Percentiles rank a stretch among this genome's conserved stretches.
These are phyloP conservation scores for Fabriciana adippe DNA, from an alignment of 2,888 invertebrate species.

Conservation along the genomic window DNA sequence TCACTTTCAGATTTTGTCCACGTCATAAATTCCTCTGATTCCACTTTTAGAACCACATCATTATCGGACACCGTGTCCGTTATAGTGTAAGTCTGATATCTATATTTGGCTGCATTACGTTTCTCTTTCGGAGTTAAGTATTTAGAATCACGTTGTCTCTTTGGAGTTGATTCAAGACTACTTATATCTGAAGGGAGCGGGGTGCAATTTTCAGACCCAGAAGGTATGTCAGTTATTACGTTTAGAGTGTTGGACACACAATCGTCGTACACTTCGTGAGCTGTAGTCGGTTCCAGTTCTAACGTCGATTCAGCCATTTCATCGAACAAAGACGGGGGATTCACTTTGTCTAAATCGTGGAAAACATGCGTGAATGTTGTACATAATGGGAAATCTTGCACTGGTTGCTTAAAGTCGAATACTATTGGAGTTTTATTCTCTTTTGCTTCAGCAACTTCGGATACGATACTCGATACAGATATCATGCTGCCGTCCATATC, in stretches of 20 bases:
- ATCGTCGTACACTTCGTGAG: constrained; percentile 84
- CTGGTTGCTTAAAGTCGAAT: constrained; percentile 83
- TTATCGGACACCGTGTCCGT: constrained; percentile 75
- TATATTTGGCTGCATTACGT: constrained; percentile 87
- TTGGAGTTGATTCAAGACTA: constrained; percentile 90
- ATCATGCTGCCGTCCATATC: constrained; percentile 93
- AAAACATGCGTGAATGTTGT: constrained; percentile 68
- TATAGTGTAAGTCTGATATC: constrained; percentile 92
- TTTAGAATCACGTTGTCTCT: constrained; percentile 76
- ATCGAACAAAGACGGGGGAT: constrained; percentile 87
- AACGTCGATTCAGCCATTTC: constrained; percentile 85
- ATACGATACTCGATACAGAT: constrained; percentile 91
- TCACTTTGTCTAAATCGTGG: constrained; percentile 86
- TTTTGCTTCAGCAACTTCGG: constrained; percentile 86
- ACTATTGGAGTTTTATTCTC: constrained; percentile 69
- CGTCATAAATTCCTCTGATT: constrained; percentile 66
- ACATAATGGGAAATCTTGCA: constrained; percentile 74
- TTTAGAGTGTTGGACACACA: constrained; percentile 82
- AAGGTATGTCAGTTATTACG: constrained; percentile 80
- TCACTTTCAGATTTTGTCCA: constrained; percentile 76
- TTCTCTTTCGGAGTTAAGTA: constrained; percentile 90
- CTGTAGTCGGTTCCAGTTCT: constrained; percentile 74
- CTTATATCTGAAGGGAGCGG: constrained; percentile 87
- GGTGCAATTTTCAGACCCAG: constrained; percentile 81
- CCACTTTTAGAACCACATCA: constrained; percentile 58